Conservation (phyloP, 2,888 invertebrate species). For the Dasypogon diadema region DNA sequence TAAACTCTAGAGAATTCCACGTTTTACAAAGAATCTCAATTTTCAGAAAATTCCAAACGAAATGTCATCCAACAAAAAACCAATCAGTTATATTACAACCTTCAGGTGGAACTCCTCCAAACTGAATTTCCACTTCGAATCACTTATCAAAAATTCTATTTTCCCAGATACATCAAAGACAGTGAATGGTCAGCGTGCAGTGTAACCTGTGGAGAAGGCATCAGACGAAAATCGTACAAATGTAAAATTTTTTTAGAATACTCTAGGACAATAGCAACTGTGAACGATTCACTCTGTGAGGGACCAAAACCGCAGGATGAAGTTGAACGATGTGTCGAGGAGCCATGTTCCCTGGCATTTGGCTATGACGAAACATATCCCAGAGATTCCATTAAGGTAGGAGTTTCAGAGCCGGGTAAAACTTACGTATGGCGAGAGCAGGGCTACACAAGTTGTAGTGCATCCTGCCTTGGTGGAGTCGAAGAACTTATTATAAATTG, state of each 20-base stretch:
- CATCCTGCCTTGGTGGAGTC: slow-evolving; percentile 90
- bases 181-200: slow-evolving; percentile 92
- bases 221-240: slow-evolving; percentile 86
- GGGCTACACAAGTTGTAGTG: slow-evolving; percentile 93
- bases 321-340: slow-evolving; percentile 83
- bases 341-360: slow-evolving; percentile 78
- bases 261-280: slow-evolving; percentile 86
- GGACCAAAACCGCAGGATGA: slow-evolving; percentile 87
- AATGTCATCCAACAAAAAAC: too few relatives aligned
- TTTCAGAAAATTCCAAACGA: too few relatives aligned
- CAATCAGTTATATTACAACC: too few relatives aligned
- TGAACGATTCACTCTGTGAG: slow-evolving; percentile 89
- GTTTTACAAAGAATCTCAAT: too few relatives aligned
- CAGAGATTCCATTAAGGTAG: slow-evolving; percentile 72
- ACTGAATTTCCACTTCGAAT: too few relatives aligned
- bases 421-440: slow-evolving; percentile 91
- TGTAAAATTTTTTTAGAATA: slow-evolving; percentile 96
- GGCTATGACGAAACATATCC: slow-evolving; percentile 69
- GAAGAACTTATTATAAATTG: slow-evolving; percentile 91
- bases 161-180: slow-evolving; percentile 87
- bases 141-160: too few relatives aligned
- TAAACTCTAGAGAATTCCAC: too few relatives aligned
- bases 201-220: slow-evolving; percentile 90
- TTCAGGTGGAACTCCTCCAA: too few relatives aligned
- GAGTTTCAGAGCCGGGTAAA: slow-evolving; percentile 80